Conservation (phyloP, 2,888 invertebrate species). For the Tortrix viridana region DNA sequence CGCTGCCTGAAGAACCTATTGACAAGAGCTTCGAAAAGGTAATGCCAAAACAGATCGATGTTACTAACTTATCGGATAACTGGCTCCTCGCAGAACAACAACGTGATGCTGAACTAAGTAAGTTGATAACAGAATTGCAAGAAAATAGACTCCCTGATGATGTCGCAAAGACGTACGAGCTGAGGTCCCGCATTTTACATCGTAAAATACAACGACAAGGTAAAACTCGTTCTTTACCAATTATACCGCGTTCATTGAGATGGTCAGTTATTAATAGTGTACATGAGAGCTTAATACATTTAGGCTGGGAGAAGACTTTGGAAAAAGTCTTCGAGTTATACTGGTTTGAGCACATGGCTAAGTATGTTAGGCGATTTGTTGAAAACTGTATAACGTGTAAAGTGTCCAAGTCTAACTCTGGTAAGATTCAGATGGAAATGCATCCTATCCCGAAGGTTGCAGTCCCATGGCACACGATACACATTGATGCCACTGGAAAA, state of each 20-base stretch:
- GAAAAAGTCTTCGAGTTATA: conserved; percentile 12
- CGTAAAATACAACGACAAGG: conserved; percentile 12
- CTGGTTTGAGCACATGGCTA: conserved; percentile 13
- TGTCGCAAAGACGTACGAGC: conserved; percentile 8
- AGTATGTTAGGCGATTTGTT: background rate
- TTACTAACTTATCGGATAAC: background rate
- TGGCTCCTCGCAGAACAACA: conserved; percentile 8
- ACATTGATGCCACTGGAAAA: conserved; percentile 25
- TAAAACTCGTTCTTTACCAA: conserved; percentile 1
- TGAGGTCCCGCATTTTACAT: background rate
- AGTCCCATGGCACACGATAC: conserved; percentile 8
- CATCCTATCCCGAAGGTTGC: conserved; percentile 2
- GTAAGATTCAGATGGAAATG: conserved; percentile 4
- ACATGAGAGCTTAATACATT: conserved; percentile 1
- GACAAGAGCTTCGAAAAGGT: background rate
- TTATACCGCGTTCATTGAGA: conserved; percentile 2
- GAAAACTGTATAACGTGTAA: background rate
- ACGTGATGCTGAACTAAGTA: background rate
- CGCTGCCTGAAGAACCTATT: conserved; percentile 2
- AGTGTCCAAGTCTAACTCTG: background rate
- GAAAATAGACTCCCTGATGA: background rate
- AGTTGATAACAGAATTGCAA: background rate
- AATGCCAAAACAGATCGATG: background rate
- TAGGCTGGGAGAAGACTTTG: conserved; percentile 13
- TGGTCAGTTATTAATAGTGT: conserved; percentile 8